These are phyloP conservation scores for Labia minor DNA, from an alignment of 2,888 invertebrate genomes.

Conservation along the genomic window DNA sequence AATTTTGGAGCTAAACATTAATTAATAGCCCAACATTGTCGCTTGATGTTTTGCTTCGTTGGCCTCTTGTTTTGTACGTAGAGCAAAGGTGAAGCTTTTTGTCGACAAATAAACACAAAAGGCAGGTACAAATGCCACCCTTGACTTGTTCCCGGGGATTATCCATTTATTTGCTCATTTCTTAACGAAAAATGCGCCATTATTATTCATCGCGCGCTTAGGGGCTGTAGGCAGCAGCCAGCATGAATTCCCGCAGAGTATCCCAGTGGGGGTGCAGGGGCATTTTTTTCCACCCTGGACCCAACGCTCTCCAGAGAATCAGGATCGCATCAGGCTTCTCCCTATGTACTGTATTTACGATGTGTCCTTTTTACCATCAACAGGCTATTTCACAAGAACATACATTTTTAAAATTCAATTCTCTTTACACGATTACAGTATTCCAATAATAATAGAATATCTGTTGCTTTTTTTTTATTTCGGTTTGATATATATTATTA, in stretches of 20 bases:
- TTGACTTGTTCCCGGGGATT: not conserved
- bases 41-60: not conserved
- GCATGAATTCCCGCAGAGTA: not conserved
- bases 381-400: no score
- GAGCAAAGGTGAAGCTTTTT: not conserved
- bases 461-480: no score
- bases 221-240: not conserved
- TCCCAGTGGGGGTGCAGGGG: not conserved
- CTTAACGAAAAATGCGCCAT: conserved; percentile 7
- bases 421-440: no score
- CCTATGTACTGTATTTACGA: no score
- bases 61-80: not conserved
- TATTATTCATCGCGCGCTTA: conserved; percentile 4
- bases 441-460: no score
- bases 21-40: conserved; percentile 13
- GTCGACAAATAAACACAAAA: conserved; percentile 1
- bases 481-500: no score
- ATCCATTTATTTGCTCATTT: conserved; percentile 8
- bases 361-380: no score
- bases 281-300: no score
- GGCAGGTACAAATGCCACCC: not conserved
- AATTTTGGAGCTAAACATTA: not conserved
- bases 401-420: no score
- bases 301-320: no score
- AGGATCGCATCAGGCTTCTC: no score